A percentile compares a stretch with the other conserved stretches of the same genome.
These are phyloP conservation scores for Tupaia tana DNA, from an alignment of 2,113 vertebrate genomes.

Conservation along the genomic window DNA sequence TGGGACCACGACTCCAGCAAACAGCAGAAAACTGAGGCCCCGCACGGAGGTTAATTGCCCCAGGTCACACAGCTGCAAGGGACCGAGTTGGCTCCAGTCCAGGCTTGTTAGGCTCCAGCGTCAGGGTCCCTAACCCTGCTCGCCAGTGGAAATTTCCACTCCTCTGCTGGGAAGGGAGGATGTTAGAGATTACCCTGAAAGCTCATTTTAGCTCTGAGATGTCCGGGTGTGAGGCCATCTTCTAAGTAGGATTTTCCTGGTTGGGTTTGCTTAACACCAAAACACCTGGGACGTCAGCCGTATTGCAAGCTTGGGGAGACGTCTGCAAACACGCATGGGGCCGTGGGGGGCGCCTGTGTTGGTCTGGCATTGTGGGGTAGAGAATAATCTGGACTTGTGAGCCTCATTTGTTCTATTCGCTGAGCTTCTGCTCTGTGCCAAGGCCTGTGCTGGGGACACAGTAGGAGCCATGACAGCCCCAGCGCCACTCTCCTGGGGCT, in stretches of 20 bases:
- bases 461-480: neutral
- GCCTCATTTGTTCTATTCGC: neutral
- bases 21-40: neutral
- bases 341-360: neutral
- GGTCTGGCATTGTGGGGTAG: neutral
- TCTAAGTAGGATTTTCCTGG: neutral
- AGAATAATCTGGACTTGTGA: neutral
- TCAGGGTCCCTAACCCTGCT: neutral
- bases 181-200: neutral
- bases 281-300: neutral
- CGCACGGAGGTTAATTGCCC: neutral
- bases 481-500: neutral
- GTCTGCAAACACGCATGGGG: neutral
- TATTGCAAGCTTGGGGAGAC: neutral
- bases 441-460: neutral
- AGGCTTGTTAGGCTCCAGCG: neutral
- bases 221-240: neutral
- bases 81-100: neutral
- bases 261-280: neutral
- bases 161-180: neutral
- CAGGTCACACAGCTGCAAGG: neutral
- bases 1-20: neutral
- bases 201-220: neutral
- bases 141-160: slow-evolving; percentile 36
- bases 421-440: neutral